A percentile compares a stretch with the other conserved stretches of the same genome.
Evolutionary conservation across 2,888 invertebrate species (phyloP).

Genomic region (Platycheirus rosarum): DNA sequence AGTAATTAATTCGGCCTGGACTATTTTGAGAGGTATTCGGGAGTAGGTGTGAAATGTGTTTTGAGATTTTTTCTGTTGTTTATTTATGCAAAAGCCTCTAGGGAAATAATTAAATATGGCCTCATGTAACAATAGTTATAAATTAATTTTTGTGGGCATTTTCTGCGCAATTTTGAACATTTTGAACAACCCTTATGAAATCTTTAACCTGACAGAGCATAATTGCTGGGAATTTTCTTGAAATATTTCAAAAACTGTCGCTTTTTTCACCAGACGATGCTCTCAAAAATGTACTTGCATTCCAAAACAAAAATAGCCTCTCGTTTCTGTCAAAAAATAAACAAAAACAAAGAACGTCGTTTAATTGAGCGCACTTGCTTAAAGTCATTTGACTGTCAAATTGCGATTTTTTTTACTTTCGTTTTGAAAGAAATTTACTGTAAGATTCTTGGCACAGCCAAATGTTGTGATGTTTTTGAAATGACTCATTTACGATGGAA

Average conservation of each 20-base stretch:
- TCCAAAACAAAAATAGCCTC: too few relatives aligned
- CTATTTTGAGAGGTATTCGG: constrained; percentile 35
- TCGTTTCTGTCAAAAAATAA: not conserved
- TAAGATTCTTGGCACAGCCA: too few relatives aligned
- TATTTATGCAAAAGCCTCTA: constrained; percentile 10
- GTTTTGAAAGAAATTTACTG: too few relatives aligned
- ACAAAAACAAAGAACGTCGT: not conserved
- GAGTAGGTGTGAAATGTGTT: constrained; percentile 32
- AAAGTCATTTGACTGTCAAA: constrained; percentile 33
- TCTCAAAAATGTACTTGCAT: too few relatives aligned
- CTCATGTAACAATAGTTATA: too few relatives aligned
- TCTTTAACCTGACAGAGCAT: not conserved
- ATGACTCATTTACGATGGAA: too few relatives aligned
- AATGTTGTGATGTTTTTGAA: constrained; percentile 3
- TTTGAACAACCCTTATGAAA: not conserved
- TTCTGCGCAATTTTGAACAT: too few relatives aligned
- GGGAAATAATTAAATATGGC: too few relatives aligned
- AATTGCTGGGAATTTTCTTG: not conserved
- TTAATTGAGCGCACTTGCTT: not conserved
- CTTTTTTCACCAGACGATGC: not conserved
- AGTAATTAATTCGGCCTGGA: constrained; percentile 17
- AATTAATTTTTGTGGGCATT: too few relatives aligned
- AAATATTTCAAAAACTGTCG: not conserved
- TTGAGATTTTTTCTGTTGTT: constrained; percentile 10
- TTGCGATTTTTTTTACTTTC: not conserved